Percentiles rank a stretch among this genome's conserved stretches.
Conservation (phyloP, 2,113 vertebrate genomes). For the Onychostruthus taczanowskii region DNA sequence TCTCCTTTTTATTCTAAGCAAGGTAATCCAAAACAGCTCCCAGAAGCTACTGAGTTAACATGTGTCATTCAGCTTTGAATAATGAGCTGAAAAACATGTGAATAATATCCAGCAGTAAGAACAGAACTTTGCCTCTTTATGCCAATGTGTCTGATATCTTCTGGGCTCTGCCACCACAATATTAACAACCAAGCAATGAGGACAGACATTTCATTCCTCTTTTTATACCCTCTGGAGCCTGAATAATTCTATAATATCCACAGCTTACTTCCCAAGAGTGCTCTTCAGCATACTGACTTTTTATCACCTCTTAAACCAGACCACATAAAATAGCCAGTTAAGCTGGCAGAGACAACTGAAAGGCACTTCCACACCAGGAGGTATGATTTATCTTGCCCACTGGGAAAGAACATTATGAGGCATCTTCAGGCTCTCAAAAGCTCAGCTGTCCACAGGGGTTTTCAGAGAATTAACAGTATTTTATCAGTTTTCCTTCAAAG, state of each 20-base stretch:
- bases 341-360: constrained; percentile 1
- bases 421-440: constrained; percentile 18
- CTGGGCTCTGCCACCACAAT: neutral
- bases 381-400: neutral
- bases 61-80: neutral
- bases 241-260: constrained; percentile 26
- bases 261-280: constrained; percentile 20
- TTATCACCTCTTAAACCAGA: constrained; percentile 44
- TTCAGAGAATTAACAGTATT: constrained; percentile 34
- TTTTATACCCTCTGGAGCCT: constrained; percentile 19
- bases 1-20: neutral
- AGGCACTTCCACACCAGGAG: neutral
- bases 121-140: neutral
- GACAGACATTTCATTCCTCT: neutral
- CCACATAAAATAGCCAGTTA: constrained; percentile 30
- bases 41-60: neutral
- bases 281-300: constrained; percentile 28
- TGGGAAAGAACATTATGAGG: constrained; percentile 12
- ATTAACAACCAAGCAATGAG: neutral
- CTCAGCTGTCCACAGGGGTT: neutral
- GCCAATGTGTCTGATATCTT: neutral
- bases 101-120: neutral
- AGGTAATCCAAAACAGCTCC: neutral
- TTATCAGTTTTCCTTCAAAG: constrained; percentile 19
- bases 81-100: neutral